A percentile compares a stretch with the other conserved stretches of the same genome.
Evolutionary conservation across 2,113 vertebrate genomes (phyloP).

Genomic region (Seriola quinqueradiata): DNA sequence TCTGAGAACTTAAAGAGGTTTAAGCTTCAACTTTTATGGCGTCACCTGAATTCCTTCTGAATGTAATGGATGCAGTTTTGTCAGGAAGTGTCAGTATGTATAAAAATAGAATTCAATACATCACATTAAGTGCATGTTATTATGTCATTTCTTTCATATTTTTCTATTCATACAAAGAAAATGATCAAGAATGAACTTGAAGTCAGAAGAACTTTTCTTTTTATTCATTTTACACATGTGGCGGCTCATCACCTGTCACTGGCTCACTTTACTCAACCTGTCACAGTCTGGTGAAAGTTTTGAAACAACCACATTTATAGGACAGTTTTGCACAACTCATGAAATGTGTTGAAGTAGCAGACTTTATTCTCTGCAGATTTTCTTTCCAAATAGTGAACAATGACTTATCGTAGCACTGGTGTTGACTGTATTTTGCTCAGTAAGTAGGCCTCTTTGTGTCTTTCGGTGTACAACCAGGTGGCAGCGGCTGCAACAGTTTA

Average conservation of each 20-base stretch:
- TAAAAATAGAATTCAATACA: neutral
- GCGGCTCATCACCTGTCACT: too few species aligned
- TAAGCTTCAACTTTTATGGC: neutral
- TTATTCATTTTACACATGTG: too few species aligned
- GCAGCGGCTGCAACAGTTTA: neutral
- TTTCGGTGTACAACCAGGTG: neutral
- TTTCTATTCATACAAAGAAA: neutral
- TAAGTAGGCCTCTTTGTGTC: neutral
- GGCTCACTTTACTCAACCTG: neutral
- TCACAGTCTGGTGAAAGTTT: neutral
- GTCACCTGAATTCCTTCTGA: neutral
- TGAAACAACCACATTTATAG: neutral
- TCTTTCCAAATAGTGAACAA: neutral
- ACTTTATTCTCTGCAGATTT: neutral
- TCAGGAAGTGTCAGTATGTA: neutral
- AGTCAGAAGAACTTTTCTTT: neutral
- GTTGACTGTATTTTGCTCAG: neutral
- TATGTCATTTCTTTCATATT: neutral
- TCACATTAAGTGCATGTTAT: neutral
- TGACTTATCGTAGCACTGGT: neutral
- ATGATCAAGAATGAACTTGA: neutral
- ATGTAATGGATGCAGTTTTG: neutral
- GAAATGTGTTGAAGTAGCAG: neutral
- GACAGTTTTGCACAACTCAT: neutral
- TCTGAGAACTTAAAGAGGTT: neutral